Base-by-base conservation (phyloP, 2,888 invertebrate genomes). In the Trissoscelio sp. region DNA sequence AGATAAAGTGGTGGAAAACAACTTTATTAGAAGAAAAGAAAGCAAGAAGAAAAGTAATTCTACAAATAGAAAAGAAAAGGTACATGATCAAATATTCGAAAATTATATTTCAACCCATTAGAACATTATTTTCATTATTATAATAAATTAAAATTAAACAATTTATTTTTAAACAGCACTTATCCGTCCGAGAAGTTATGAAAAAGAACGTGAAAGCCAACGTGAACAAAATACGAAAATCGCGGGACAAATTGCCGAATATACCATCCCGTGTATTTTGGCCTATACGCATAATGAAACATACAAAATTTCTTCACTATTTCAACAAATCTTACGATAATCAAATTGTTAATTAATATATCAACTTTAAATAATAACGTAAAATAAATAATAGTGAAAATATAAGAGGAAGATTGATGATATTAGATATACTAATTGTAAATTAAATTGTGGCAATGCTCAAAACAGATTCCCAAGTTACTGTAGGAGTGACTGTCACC, bases 401-500 rank as follows among this genome's bases (percentile, higher is more conserved):
- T 18, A 18, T 18, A 20, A 20, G 31, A 12, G 16, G 16, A 64
- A 60, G 11, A 42, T 48, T 31, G 55, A 70, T 60, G 64, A 67
- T 44, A 53, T 24, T 55, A 28, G 16, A 28, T 46, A 57, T 34
- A 60, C n/a, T n/a, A 55, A 69, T 42, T 51, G 24, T 20, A 18
- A 66, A 58, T 69, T 51, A 46, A 60, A 42, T 62, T 69, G 78
- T 77, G 74, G 82, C 82, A 81, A 72, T 83, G 82, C 81, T 83
- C 81, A 81, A 75, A 81, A 81, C 75, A 20, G 77, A 55, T 64
- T 80, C 80, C 82, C 64, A 79, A 80, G 62, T 51, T 67, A 83
- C 77, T 66, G 74, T 81, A 81, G 73, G 81, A 83, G 79, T 80
- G 75, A 79, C 73, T 83, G 83, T 87, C 88, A 91, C 90, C 90